phyloP scores from a whole-genome alignment of 2,797 vertebrate species.

The Squalus acanthias region DNA sequence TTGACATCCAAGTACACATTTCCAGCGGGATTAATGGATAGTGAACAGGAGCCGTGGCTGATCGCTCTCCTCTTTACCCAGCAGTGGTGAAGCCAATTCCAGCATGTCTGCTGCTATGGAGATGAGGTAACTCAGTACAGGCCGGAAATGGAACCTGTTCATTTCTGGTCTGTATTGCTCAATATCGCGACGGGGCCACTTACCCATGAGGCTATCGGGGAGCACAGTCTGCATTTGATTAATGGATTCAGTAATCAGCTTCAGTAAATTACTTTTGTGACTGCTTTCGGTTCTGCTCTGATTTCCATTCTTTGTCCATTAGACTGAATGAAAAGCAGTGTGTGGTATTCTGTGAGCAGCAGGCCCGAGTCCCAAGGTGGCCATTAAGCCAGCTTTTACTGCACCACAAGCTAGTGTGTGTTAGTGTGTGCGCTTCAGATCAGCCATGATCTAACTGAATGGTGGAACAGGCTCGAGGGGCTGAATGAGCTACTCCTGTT shows the following conservation, averaged over 20 bases:
- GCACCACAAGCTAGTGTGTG: not conserved
- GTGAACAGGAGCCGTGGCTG: too few relatives aligned
- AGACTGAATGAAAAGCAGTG: not conserved
- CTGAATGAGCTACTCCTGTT: too few relatives aligned
- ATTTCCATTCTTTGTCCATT: not conserved
- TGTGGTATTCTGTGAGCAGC: not conserved
- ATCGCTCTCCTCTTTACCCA: not conserved
- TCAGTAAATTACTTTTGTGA: not conserved
- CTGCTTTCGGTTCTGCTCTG: not conserved
- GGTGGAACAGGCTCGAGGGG: too few relatives aligned
- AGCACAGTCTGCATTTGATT: not conserved
- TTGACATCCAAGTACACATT: not conserved
- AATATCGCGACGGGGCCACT: not conserved
- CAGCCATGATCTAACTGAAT: too few relatives aligned
- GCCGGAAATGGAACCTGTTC: too few relatives aligned
- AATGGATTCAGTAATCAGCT: slow-evolving; percentile 13
- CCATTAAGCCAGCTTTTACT: not conserved
- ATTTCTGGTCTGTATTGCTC: not conserved
- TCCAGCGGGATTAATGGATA: not conserved
- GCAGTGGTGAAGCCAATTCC: not conserved
- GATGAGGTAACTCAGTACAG: not conserved
- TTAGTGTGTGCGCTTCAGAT: too few relatives aligned
- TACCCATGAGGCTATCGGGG: not conserved
- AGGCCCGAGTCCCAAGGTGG: not conserved
- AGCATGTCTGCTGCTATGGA: not conserved